Percentiles rank a stretch among this genome's conserved stretches.
These are phyloP conservation scores for Drosophila oshimai DNA, from an alignment of 1,140 invertebrate species.

Conservation along the genomic window DNA sequence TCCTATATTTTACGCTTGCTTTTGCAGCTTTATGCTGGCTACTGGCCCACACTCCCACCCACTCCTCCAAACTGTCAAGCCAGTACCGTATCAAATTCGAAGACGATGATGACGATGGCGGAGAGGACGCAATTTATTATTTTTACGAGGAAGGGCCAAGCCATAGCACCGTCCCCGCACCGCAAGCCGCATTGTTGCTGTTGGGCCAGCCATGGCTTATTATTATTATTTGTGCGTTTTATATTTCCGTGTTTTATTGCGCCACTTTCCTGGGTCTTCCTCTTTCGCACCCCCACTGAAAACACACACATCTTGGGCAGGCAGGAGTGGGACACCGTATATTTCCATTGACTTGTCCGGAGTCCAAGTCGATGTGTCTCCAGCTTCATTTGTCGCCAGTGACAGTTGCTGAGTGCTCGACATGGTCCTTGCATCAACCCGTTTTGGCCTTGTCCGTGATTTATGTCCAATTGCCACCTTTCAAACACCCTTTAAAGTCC, in stretches of 20 bases:
- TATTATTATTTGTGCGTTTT: conserved; percentile 81
- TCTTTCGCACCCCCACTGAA: not conserved
- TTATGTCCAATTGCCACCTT: conserved; percentile 48
- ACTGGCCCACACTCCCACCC: conserved; percentile 13
- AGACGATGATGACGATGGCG: conserved; percentile 36
- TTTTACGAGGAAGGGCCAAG: conserved; percentile 63
- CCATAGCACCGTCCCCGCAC: conserved; percentile 13
- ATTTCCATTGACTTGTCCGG: conserved; percentile 56
- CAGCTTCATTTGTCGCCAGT: conserved; percentile 68
- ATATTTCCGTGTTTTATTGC: conserved; percentile 81
- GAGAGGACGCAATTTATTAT: conserved; percentile 71
- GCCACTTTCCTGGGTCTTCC: conserved; percentile 55
- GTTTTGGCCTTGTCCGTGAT: conserved; percentile 35
- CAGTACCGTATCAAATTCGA: conserved; percentile 69
- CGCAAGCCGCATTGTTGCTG: conserved; percentile 48
- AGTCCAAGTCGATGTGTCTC: conserved; percentile 50
- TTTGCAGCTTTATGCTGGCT: conserved; percentile 51
- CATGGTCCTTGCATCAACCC: conserved; percentile 13
- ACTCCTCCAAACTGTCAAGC: conserved; percentile 36
- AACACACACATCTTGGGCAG: not conserved
- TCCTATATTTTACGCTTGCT: conserved; percentile 47
- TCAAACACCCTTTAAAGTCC: conserved; percentile 46
- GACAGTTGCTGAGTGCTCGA: conserved; percentile 61
- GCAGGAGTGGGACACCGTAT: conserved; percentile 7
- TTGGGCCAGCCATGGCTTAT: conserved; percentile 55